Base-by-base conservation (phyloP, 2,113 vertebrate genomes). In the Columba janthina region DNA sequence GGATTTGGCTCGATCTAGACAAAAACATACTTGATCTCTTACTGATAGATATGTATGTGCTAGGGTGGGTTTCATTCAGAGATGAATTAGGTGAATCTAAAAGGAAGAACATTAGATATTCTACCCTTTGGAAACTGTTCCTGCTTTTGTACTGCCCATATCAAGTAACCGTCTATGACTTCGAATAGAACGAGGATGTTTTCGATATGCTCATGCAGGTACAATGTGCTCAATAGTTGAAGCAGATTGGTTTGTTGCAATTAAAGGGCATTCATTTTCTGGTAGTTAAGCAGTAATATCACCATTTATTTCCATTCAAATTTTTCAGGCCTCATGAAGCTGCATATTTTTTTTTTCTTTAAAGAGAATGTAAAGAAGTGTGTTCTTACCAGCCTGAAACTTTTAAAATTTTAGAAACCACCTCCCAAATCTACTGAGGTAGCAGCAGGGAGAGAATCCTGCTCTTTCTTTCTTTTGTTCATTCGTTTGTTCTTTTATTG, bases 251-350 rank as follows among this genome's bases (percentile, higher is more conserved):
- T 34, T 38, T 54, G 17, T 44, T 85, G 32, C 7, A 73, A 32
- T 34, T 66, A 88, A 90, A 82, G 14, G 21, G 1, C 9, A 54
- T 4, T 56, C 70, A 17, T 65, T 73, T 89, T 69, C 61, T 90
- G 70, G 60, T 76, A 88, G 36, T 60, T 67, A 86, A 73, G 13
- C 93, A 77, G 31, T 53, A 80, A 83, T 79, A 81, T 46, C 70
- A 75, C 42, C 64, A 70, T 86, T 94, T 96, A 87, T 53, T 94
- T 94, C 79, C 44, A 19, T 88, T 90, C 65, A 15, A 85, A 40
- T 93, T 96, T 93, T 70, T 56, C 22, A 25, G 60, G 42, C 22
- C 38, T 19, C 54, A 32, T 67, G 40, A 94, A 8, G 2, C 42
- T 58, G 67, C 3, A 50, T 60, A 12, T 34, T 24, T 28, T 34